Percentiles rank a stretch among this genome's conserved stretches.
Conservation (phyloP, 2,797 vertebrate genomes). For the Diglossa cyanea region DNA sequence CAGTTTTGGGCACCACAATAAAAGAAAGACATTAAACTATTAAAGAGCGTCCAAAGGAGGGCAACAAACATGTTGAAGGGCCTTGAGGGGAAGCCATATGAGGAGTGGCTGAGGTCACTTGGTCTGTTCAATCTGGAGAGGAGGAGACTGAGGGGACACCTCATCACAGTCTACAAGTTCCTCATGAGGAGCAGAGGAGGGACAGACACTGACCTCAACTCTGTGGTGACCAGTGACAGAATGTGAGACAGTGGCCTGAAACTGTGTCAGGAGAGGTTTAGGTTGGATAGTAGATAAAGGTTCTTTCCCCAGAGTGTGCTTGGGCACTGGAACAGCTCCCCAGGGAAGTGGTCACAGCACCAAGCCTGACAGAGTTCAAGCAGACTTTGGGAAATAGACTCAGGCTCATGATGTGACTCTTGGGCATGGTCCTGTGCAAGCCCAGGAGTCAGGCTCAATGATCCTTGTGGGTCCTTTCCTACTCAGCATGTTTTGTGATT, state of each 20-base stretch:
- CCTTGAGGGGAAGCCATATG: fast-evolving
- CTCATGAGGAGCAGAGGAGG: neutral
- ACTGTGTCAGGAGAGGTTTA: neutral
- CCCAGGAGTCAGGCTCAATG: fast-evolving
- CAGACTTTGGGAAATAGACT: neutral
- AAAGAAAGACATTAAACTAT: neutral
- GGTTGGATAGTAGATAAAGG: neutral
- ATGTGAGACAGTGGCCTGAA: neutral
- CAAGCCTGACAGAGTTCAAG: neutral
- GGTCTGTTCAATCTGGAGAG: neutral
- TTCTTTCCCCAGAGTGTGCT: fast-evolving
- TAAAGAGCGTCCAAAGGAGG: neutral
- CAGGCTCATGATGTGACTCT: too few species aligned
- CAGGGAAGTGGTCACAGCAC: neutral
- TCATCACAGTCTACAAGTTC: fast-evolving
- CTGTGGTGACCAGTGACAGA: neutral
- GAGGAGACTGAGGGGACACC: neutral
- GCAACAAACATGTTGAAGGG: neutral
- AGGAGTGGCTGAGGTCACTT: neutral
- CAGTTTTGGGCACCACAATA: neutral
- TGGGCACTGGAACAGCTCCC: neutral
- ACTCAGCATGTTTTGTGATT: neutral
- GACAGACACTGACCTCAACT: neutral
- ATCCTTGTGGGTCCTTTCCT: neutral
- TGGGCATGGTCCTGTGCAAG: neutral